phyloP scores from a whole-genome alignment of 2,113 vertebrate genomes.

The Phylloscopus trochiloides region DNA sequence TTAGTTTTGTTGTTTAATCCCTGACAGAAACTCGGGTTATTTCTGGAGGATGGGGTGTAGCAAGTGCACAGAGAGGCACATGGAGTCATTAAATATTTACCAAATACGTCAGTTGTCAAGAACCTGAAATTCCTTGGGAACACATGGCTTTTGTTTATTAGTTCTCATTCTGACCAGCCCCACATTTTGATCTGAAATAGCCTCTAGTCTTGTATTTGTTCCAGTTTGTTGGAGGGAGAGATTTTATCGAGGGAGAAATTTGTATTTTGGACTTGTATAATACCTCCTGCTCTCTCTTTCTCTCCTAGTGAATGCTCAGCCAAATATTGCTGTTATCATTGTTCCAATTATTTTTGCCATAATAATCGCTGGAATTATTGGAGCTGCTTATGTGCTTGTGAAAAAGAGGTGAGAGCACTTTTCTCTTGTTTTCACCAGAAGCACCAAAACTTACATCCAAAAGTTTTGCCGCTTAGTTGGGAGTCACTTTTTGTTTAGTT shows the following conservation, averaged over 20 bases:
- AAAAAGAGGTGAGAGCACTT: conserved; percentile 85
- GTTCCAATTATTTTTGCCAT: conserved; percentile 86
- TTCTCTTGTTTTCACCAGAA: not conserved
- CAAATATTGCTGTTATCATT: conserved; percentile 84
- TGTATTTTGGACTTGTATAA: not conserved
- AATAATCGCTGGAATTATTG: conserved; percentile 80
- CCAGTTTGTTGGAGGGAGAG: not conserved
- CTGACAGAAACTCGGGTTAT: not conserved
- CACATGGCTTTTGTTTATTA: not conserved
- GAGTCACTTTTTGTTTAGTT: not conserved
- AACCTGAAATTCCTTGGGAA: not conserved
- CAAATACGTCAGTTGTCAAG: not conserved
- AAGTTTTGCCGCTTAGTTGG: not conserved
- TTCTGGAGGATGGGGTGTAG: not conserved
- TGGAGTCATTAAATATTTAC: not conserved
- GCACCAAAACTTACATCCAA: not conserved
- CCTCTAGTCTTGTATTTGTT: not conserved
- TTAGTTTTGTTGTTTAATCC: not conserved
- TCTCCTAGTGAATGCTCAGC: conserved; percentile 76
- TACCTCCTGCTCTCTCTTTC: not conserved
- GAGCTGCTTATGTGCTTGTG: conserved; percentile 79
- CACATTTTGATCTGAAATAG: not conserved
- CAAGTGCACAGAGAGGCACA: not conserved
- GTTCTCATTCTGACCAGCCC: not conserved
- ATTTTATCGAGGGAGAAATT: not conserved